Evolutionary conservation across 2,113 vertebrate species (phyloP), one percentile per base, ranked within the genome.

Genomic region (Limnothrissa miodon): DNA sequence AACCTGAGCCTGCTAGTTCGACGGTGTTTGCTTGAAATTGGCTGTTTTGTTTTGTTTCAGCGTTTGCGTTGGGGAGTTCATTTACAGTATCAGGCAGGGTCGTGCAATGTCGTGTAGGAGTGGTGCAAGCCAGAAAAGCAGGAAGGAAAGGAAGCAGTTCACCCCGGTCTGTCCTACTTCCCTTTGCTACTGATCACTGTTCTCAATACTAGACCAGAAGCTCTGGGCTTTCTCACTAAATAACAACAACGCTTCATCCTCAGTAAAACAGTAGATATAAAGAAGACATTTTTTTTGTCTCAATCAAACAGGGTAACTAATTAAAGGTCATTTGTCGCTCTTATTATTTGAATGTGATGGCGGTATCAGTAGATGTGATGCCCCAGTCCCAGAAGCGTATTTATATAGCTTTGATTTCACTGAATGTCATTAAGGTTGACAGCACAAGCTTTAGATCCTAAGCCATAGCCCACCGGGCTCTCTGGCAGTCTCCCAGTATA

Each of bases 401-500:
- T 56, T 21, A 56, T 56, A 23, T 56, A 5, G 19, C 19, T 56
- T 56, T 23, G 19, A 56, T 56, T 56, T 5, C 4, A 56, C 19
- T 56, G 51, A 21, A 56, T 23, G 51, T 56, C 51, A 56, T 56
- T 56, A 21, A 56, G 51, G 51, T 56, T 51, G 45, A 79, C 78
- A 86, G 17, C 70, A 53, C 45, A 19, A 25, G 39, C 66, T 56
- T 56, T 33, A 80, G 81, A 78, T 85, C 79, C 83, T 83, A 53
- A 56, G 44, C 29, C 82, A 80, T 87, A 80, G 82, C 80, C 78
- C 42, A 39, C 23, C 81, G 81, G 81, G 66, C 51, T 81, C 25
- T 44, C 80, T 80, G 80, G 56, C 66, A 53, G 80, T 53, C 33
- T 79, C 36, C 81, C 39, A 79, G 53, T 53, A 53, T 53, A 29